Evolutionary conservation across 1,140 invertebrate genomes (phyloP).

Genomic region (Teleogryllus occipitalis): DNA sequence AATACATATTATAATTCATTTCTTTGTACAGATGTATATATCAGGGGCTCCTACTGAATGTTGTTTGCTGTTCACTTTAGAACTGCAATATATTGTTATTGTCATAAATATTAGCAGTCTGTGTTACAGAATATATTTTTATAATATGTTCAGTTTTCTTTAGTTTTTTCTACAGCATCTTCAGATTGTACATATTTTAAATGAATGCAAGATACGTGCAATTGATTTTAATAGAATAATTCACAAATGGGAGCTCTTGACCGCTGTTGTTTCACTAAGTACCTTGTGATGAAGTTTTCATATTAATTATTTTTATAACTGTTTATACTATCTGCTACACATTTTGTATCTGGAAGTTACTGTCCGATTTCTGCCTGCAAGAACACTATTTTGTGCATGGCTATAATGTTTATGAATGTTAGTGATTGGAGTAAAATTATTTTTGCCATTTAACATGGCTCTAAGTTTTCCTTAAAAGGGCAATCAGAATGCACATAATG

Average conservation of each 20-base stretch:
- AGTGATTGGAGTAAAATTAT: no score
- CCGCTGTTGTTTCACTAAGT: not conserved
- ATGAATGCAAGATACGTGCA: not conserved
- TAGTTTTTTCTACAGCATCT: not conserved
- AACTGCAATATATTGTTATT: not conserved
- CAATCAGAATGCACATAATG: no score
- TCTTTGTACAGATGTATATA: not conserved
- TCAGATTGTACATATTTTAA: not conserved
- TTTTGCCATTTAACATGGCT: no score
- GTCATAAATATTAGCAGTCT: slow-evolving; percentile 5
- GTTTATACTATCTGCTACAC: slow-evolving; percentile 4
- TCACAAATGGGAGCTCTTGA: not conserved
- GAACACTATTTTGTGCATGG: not conserved
- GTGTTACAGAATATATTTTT: slow-evolving; percentile 2
- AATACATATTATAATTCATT: not conserved
- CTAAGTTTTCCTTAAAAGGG: no score
- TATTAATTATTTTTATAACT: not conserved
- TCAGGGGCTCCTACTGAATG: not conserved
- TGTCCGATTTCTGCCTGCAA: not conserved
- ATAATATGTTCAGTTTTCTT: not conserved
- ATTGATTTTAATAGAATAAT: not conserved
- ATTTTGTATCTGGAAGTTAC: not conserved
- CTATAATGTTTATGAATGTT: not conserved
- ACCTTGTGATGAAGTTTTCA: not conserved
- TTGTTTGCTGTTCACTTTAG: not conserved